A percentile compares a stretch with the other conserved stretches of the same genome.
phyloP scores from a whole-genome alignment of 2,797 vertebrate genomes.

The Anabacerthia variegaticeps region DNA sequence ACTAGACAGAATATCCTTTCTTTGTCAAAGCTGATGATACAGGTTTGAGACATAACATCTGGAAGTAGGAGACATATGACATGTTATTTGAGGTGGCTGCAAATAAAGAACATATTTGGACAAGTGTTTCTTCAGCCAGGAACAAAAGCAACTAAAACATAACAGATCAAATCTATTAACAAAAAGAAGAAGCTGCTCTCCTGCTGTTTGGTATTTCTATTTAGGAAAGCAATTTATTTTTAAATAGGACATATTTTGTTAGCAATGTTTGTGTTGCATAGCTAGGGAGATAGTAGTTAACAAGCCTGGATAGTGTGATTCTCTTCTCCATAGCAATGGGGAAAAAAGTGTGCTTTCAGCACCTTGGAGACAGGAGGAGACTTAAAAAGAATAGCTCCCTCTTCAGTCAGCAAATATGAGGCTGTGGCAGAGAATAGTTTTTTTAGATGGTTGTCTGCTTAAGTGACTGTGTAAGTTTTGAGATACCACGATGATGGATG shows the following conservation, averaged over 20 bases:
- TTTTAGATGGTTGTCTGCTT: neutral
- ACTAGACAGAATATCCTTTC: neutral
- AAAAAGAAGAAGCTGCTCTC: neutral
- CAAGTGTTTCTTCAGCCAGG: neutral
- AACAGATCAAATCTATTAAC: neutral
- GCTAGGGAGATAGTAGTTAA: neutral
- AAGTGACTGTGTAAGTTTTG: conserved; percentile 4
- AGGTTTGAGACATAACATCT: neutral
- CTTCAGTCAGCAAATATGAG: neutral
- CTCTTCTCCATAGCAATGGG: conserved; percentile 4
- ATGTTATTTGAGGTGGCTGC: neutral
- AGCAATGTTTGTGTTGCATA: neutral
- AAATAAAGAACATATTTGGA: neutral
- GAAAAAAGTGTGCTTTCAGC: neutral
- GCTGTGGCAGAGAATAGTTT: neutral
- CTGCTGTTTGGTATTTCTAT: neutral
- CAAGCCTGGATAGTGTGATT: neutral
- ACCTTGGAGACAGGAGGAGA: neutral
- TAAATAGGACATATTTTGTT: neutral
- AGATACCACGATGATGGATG: conserved; percentile 33
- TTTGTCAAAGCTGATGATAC: neutral
- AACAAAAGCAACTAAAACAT: neutral
- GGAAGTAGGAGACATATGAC: neutral
- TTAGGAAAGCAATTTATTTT: neutral
- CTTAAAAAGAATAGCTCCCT: conserved; percentile 28